Percentiles rank a stretch among this genome's conserved stretches.
Conservation (phyloP, 2,113 vertebrate genomes). For the Psilopogon haemacephalus region DNA sequence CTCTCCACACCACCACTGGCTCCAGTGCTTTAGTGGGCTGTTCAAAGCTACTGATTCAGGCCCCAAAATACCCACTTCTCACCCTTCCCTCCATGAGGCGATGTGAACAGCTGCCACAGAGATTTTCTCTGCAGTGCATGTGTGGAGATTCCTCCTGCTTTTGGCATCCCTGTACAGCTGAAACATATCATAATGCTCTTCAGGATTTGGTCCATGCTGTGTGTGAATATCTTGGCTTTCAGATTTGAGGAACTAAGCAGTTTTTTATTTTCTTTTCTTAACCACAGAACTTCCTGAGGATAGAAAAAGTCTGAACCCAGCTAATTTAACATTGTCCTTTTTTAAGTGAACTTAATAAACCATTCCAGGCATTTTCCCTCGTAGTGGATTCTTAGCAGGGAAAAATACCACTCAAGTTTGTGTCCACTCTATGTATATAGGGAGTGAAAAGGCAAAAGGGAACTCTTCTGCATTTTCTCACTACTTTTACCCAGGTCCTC, state of each 20-base stretch:
- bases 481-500: neutral
- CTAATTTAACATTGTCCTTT: neutral
- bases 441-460: neutral
- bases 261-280: constrained; percentile 24
- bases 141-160: constrained; percentile 26
- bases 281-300: neutral
- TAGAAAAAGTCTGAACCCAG: neutral
- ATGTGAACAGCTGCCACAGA: constrained; percentile 9
- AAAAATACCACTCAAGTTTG: neutral
- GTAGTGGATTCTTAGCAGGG: neutral
- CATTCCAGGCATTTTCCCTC: neutral
- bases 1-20: neutral
- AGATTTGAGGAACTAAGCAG: constrained; percentile 5
- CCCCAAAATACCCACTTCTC: neutral
- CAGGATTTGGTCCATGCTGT: neutral
- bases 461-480: neutral
- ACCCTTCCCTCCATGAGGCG: neutral
- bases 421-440: neutral
- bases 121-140: constrained; percentile 45
- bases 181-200: neutral
- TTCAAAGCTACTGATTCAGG: constrained; percentile 12
- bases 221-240: constrained; percentile 40
- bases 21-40: neutral
- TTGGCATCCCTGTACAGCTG: neutral
- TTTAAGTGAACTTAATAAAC: neutral